Evolutionary conservation across 2,113 vertebrate species (phyloP).

Genomic region (Mohoua ochrocephala): DNA sequence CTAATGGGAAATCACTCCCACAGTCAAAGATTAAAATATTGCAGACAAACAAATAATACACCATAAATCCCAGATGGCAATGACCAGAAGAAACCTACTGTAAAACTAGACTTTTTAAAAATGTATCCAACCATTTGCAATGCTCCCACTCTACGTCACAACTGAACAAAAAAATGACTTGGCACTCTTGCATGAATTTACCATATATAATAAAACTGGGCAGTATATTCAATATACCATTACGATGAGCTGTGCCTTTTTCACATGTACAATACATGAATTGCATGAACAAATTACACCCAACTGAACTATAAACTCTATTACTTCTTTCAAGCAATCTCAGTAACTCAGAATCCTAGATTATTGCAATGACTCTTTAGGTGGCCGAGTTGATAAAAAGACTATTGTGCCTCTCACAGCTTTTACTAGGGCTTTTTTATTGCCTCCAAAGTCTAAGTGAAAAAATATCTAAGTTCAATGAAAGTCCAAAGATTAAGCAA

Average conservation of each 20-base stretch:
- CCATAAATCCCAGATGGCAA: background rate
- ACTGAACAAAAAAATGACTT: background rate
- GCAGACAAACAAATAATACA: background rate
- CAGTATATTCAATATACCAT: background rate
- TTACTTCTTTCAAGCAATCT: background rate
- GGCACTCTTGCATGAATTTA: background rate
- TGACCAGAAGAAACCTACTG: background rate
- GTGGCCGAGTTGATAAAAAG: background rate
- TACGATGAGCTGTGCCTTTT: background rate
- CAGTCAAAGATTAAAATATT: constrained; percentile 17
- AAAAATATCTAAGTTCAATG: background rate
- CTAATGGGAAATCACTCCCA: constrained; percentile 34
- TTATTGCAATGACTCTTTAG: background rate
- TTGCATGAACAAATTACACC: background rate
- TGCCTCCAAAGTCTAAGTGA: background rate
- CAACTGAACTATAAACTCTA: background rate
- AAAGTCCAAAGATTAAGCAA: background rate
- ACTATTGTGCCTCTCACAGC: background rate
- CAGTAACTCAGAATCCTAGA: background rate
- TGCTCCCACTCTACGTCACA: background rate
- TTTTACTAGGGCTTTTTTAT: background rate
- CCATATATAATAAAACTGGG: background rate
- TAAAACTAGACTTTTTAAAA: background rate
- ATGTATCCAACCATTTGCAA: background rate
- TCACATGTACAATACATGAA: background rate